Base-by-base conservation (phyloP, 2,113 vertebrate genomes). In the Xenopus borealis region DNA sequence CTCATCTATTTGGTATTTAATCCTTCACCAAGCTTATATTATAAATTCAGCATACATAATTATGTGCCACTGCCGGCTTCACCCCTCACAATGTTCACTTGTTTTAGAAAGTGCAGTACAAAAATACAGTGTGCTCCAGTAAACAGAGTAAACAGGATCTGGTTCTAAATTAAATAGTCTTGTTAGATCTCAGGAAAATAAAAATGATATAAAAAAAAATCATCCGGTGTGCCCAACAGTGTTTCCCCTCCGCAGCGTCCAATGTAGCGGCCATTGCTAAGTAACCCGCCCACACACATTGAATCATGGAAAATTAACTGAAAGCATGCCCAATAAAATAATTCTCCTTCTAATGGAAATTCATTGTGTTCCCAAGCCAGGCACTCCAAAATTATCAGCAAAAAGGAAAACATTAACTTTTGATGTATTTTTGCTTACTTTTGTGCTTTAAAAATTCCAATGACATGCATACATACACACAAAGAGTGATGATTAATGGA, bases 231-330 rank as follows among this genome's bases (percentile, higher is more conserved):
- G 58, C 58, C 58, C 27, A 23, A 18, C 23, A 27, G 23, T 27
- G 23, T 27, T 27, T 27, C 23, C 23, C 23, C 23, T 27, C 23
- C 18, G 2, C 58, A 23, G 18, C 40, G 30, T 27, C 63, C 63
- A 65, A 65, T 45, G 40, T 27, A 55, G 57, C 52, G 65, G 65
- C 50, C 72, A 75, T 68, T 69, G 57, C 72, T 62, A 62, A 69
- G 66, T 66, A 75, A 75, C 65, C 40, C 65, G 69, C 65, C 72
- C 19, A 75, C 72, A 75, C 57, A 52, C 50, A 19, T 14, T 23
- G 62, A 73, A 45, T 73, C 30, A 65, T 53, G 47, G 55, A 64
- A 73, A 66, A 52, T 44, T 7, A 65, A 65, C 23, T 23, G 30
- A 57, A 20, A 20, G 57, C 46, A 19, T 18, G 50, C 52, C 27